Conservation (phyloP, 2,113 vertebrate species). For the Sarotherodon lohbergeri region DNA sequence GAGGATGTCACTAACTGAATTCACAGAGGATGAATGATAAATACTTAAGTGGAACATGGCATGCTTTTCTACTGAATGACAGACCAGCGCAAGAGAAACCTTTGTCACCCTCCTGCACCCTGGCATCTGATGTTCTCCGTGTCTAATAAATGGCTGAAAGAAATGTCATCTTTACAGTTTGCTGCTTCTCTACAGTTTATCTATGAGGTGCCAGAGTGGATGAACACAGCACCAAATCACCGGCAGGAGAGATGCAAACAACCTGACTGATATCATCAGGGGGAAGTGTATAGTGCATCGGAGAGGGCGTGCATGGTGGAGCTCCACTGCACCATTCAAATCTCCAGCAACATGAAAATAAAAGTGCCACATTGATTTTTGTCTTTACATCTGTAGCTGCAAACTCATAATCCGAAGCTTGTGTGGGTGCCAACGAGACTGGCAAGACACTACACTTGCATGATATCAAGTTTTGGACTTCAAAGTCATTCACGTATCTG, state of each 20-base stretch:
- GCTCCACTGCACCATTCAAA: not conserved
- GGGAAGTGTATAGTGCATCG: not conserved
- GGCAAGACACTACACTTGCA: not conserved
- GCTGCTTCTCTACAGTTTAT: conserved; percentile 16
- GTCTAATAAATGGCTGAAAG: conserved; percentile 21
- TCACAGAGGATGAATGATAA: conserved; percentile 29
- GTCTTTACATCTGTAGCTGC: not conserved
- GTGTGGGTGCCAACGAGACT: not conserved
- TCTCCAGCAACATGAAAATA: not conserved
- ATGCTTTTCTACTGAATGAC: conserved; percentile 1
- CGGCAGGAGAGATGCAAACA: conserved; percentile 28
- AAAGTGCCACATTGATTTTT: not conserved
- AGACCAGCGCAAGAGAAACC: not conserved
- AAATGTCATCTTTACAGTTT: not conserved
- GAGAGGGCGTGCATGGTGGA: not conserved
- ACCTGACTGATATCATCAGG: conserved; percentile 28
- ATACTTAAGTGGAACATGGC: conserved; percentile 24
- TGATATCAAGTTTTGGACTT: not conserved
- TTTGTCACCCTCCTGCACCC: conserved; percentile 2
- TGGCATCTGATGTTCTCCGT: not conserved
- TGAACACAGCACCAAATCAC: conserved; percentile 30
- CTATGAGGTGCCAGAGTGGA: conserved; percentile 14
- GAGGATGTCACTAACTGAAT: not conserved
- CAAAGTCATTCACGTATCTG: not conserved
- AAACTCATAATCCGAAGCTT: not conserved